Evolutionary conservation across 2,888 invertebrate genomes (phyloP).

Genomic region (Ommatoiulus sabulosus): DNA sequence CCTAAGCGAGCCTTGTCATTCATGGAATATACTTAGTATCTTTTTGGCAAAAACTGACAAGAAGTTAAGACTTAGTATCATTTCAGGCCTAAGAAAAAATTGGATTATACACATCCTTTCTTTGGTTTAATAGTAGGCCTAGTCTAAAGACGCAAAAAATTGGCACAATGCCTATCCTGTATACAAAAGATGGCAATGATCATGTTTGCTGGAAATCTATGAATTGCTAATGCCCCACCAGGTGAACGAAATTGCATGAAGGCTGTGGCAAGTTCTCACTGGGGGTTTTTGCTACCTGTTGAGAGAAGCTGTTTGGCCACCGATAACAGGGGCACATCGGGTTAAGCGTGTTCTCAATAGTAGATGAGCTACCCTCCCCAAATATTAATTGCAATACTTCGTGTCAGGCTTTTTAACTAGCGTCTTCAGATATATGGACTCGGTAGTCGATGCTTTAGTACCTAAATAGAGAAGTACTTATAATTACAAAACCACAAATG

Average conservation of each 20-base stretch:
- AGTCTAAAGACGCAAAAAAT: background rate
- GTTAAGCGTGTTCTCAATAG: constrained; percentile 30
- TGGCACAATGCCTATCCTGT: background rate
- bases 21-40: background rate
- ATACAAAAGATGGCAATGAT: constrained; percentile 14
- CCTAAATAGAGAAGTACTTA: background rate
- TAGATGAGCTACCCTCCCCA: constrained; percentile 2
- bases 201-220: constrained; percentile 19
- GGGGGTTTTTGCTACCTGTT: constrained; percentile 6
- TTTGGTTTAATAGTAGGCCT: background rate
- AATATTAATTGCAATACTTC: constrained; percentile 30
- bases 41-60: background rate
- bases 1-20: background rate
- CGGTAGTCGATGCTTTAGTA: background rate
- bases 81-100: background rate
- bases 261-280: constrained; percentile 19
- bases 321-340: constrained; percentile 30
- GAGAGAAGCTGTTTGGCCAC: constrained; percentile 40
- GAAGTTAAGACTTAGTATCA: background rate
- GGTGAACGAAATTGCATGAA: constrained; percentile 30
- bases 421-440: background rate
- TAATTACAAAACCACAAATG: constrained; percentile 11
- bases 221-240: constrained; percentile 27
- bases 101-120: background rate
- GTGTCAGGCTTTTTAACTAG: background rate